phyloP scores from a whole-genome alignment of 1,140 invertebrate species.

The Dinoponera quadriceps region DNA sequence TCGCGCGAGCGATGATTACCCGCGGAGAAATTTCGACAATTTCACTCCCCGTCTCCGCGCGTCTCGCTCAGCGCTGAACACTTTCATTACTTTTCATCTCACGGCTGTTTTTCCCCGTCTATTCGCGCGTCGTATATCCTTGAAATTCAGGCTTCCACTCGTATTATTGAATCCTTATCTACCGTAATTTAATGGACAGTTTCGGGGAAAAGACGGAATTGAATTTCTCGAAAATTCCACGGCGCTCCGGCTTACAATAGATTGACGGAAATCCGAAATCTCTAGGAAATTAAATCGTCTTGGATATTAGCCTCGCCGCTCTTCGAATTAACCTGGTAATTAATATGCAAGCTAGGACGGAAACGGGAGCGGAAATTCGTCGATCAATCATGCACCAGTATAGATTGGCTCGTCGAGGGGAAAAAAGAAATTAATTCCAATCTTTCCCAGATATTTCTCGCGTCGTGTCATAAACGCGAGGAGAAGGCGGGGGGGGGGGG shows the following conservation, averaged over 20 bases:
- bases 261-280: too few species aligned
- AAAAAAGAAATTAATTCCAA: neutral
- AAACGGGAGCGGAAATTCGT: neutral
- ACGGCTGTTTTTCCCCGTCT: neutral
- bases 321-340: neutral
- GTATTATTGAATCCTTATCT: too few species aligned
- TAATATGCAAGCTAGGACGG: neutral
- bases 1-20: neutral
- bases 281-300: too few species aligned
- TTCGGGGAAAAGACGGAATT: too few species aligned
- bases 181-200: too few species aligned
- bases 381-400: neutral
- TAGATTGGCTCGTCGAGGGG: neutral
- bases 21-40: slow-evolving; percentile 23
- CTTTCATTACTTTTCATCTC: slow-evolving; percentile 18
- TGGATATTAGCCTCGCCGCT: neutral
- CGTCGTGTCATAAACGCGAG: slow-evolving; percentile 1
- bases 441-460: neutral
- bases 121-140: neutral
- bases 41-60: neutral
- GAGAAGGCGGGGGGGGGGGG: neutral
- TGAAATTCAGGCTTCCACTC: neutral
- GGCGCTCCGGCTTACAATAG: too few species aligned
- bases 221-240: too few species aligned
- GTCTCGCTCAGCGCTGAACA: neutral